Percentiles rank a stretch among this genome's conserved stretches.
Conservation (phyloP, 2,888 invertebrate species). For the Entomobrya proxima region DNA sequence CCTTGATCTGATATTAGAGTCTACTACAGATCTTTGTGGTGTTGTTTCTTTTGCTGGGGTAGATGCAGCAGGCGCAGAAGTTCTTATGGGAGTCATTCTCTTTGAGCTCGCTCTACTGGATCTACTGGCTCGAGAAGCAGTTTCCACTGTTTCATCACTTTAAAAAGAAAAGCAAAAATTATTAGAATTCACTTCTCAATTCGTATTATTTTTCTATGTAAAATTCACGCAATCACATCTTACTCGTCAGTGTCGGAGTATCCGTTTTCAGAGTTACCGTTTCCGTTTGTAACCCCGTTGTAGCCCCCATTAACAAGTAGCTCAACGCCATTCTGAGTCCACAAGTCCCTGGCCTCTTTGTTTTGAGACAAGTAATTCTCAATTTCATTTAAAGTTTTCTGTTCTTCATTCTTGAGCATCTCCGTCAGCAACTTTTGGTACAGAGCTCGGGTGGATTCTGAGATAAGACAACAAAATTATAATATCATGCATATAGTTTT, state of each 20-base stretch:
- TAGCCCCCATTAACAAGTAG: background rate
- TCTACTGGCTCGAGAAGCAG: conserved; percentile 52
- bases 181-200: too few species aligned
- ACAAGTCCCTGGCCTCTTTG: conserved; percentile 2
- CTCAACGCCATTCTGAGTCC: conserved; percentile 10
- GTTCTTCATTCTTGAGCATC: conserved; percentile 16
- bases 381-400: background rate
- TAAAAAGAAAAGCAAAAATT: background rate
- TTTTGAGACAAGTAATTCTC: conserved; percentile 29
- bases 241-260: conserved; percentile 67
- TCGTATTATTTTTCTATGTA: background rate
- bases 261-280: conserved; percentile 54
- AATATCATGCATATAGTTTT: too few species aligned
- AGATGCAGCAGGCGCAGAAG: background rate
- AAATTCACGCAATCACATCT: too few species aligned
- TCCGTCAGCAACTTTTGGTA: conserved; percentile 62
- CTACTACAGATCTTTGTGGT: background rate
- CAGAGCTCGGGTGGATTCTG: conserved; percentile 62
- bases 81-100: conserved; percentile 11
- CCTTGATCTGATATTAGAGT: background rate
- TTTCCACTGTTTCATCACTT: conserved; percentile 62
- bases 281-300: conserved; percentile 61
- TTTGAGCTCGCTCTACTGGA: conserved; percentile 56
- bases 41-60: background rate
- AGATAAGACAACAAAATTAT: too few species aligned